Percentiles rank a stretch among this genome's conserved stretches.
These are phyloP conservation scores for Drosophila pullipes DNA, from an alignment of 2,888 invertebrate species.

Conservation along the genomic window DNA sequence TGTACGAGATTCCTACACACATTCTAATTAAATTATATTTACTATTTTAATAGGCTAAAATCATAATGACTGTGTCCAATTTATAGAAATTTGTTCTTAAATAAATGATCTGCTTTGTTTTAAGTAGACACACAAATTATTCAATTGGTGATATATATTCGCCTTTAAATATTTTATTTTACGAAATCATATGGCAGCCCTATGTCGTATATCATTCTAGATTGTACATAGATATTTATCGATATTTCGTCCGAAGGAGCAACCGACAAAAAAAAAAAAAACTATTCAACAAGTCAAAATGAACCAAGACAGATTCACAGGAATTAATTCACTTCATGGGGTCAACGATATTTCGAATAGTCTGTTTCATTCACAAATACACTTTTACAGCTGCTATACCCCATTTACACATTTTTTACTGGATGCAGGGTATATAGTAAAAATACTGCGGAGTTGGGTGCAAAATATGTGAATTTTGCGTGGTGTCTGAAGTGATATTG, in stretches of 20 bases:
- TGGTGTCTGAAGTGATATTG: constrained; percentile 47
- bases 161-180: no score
- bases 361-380: not conserved
- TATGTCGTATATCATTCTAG: accelerated
- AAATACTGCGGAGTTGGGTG: constrained; percentile 33
- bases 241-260: not conserved
- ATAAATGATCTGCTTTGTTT: no score
- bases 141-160: no score
- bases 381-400: not conserved
- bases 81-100: not conserved
- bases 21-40: not conserved
- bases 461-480: constrained; percentile 46
- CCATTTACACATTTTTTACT: not conserved
- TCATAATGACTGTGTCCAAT: not conserved
- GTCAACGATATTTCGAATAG: not conserved
- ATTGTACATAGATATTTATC: not conserved
- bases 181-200: not conserved
- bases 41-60: not conserved
- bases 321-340: not conserved
- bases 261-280: not conserved
- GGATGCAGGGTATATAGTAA: not conserved
- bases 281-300: not conserved
- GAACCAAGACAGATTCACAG: not conserved
- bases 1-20: not conserved
- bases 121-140: no score